phyloP scores from a whole-genome alignment of 2,888 invertebrate genomes.

The Drosophila ustulata region DNA sequence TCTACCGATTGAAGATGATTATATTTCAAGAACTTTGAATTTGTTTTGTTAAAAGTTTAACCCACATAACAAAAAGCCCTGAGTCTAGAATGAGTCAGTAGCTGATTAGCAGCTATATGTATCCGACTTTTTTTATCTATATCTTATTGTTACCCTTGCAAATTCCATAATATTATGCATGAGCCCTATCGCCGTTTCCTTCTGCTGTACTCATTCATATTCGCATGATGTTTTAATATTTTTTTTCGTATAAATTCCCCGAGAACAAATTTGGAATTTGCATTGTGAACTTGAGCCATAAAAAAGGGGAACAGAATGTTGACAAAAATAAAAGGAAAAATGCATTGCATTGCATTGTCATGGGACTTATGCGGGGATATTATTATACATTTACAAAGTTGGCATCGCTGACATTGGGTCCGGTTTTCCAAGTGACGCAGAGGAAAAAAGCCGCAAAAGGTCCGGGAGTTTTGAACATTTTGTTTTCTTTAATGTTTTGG shows the following conservation, averaged over 20 bases:
- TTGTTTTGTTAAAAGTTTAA: background rate
- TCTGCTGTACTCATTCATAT: constrained; percentile 21
- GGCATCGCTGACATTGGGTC: constrained; percentile 29
- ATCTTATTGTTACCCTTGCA: constrained; percentile 14
- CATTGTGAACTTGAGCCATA: constrained; percentile 51
- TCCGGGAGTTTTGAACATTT: constrained; percentile 46
- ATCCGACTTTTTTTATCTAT: constrained; percentile 2
- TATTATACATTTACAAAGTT: constrained; percentile 33
- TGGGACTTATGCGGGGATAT: constrained; percentile 13
- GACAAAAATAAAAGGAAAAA: constrained; percentile 32
- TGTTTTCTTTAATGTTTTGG: constrained; percentile 62
- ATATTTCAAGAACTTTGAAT: background rate
- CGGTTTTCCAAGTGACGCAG: constrained; percentile 68
- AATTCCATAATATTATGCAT: constrained; percentile 51
- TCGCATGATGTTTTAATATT: constrained; percentile 9
- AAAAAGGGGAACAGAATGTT: constrained; percentile 46
- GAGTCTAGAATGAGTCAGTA: constrained; percentile 13
- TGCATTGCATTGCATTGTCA: constrained; percentile 39
- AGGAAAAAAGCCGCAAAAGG: constrained; percentile 49
- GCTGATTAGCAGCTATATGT: constrained; percentile 11
- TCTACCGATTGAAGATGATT: too few relatives aligned
- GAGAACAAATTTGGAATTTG: constrained; percentile 32
- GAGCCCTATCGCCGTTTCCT: constrained; percentile 41
- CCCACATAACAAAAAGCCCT: background rate
- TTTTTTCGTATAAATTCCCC: constrained; percentile 8